These are phyloP conservation scores for Chaenogobius annularis DNA, from an alignment of 2,113 vertebrate genomes.

Conservation along the genomic window DNA sequence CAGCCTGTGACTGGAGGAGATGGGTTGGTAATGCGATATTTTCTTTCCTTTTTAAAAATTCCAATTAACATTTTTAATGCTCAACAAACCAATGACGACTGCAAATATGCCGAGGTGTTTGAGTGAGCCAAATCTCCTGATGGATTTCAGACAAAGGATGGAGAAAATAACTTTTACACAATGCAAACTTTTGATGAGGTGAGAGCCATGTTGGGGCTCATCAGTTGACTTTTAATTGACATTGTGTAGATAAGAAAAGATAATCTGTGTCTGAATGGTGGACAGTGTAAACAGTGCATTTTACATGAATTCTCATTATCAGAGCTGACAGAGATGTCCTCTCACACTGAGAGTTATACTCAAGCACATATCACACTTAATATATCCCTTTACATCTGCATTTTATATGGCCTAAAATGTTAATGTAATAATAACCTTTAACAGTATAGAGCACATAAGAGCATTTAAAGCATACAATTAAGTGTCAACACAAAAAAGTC, in stretches of 20 bases:
- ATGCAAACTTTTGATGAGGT: constrained; percentile 65
- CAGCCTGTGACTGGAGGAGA: constrained; percentile 78
- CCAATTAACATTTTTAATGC: constrained; percentile 82
- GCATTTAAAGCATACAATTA: too few species aligned
- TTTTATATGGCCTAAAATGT: constrained; percentile 17
- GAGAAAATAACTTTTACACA: constrained; percentile 48
- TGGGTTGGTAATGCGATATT: constrained; percentile 73
- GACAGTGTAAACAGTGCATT: constrained; percentile 10
- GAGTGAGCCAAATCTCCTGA: constrained; percentile 64
- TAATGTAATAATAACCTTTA: background rate
- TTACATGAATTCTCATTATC: constrained; percentile 46
- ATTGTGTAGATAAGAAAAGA: constrained; percentile 38
- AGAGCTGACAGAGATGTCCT: constrained; percentile 27
- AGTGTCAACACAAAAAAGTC: too few species aligned
- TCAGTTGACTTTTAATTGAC: constrained; percentile 56
- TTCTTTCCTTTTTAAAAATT: constrained; percentile 73
- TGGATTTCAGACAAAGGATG: constrained; percentile 48
- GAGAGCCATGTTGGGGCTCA: constrained; percentile 35
- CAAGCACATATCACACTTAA: constrained; percentile 21
- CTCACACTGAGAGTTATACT: constrained; percentile 21
- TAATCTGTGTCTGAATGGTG: constrained; percentile 30
- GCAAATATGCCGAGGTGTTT: constrained; percentile 68
- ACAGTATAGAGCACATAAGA: too few species aligned
- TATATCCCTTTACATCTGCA: constrained; percentile 19
- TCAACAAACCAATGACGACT: constrained; percentile 72